Conservation (phyloP, 2,888 invertebrate genomes). For the Taenaris catops region DNA sequence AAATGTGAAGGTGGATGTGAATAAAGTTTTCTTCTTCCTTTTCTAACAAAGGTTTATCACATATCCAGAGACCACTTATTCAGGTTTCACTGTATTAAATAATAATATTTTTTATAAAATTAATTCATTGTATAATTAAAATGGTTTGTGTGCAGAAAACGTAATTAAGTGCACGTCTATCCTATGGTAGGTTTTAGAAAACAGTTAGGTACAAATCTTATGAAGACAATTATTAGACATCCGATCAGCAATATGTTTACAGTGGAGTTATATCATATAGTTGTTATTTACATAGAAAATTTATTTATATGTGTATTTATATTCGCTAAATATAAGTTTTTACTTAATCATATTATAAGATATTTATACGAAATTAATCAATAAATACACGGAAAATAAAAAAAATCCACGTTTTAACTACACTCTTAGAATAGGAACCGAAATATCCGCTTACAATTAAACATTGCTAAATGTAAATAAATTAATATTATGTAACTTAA, state of each 20-base stretch:
- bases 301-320: constrained; percentile 14
- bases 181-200: constrained; percentile 14
- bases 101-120: too few species aligned
- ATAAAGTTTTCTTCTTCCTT: too few species aligned
- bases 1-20: too few species aligned
- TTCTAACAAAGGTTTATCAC: too few species aligned
- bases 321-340: not conserved
- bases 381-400: constrained; percentile 61
- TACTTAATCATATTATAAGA: constrained; percentile 12
- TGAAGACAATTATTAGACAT: constrained; percentile 2
- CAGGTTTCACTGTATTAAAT: too few species aligned
- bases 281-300: constrained; percentile 19
- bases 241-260: constrained; percentile 1
- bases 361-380: constrained; percentile 25
- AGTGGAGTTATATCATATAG: constrained; percentile 4
- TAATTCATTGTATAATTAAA: too few species aligned
- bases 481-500: constrained; percentile 52
- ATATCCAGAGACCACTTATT: too few species aligned
- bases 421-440: constrained; percentile 77
- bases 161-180: too few species aligned
- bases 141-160: too few species aligned
- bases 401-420: constrained; percentile 38
- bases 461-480: constrained; percentile 44
- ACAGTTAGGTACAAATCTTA: not conserved
- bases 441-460: constrained; percentile 31